A percentile compares a stretch with the other conserved stretches of the same genome.
Conservation (phyloP, 2,888 invertebrate genomes). For the Ornithoptera alexandrae region DNA sequence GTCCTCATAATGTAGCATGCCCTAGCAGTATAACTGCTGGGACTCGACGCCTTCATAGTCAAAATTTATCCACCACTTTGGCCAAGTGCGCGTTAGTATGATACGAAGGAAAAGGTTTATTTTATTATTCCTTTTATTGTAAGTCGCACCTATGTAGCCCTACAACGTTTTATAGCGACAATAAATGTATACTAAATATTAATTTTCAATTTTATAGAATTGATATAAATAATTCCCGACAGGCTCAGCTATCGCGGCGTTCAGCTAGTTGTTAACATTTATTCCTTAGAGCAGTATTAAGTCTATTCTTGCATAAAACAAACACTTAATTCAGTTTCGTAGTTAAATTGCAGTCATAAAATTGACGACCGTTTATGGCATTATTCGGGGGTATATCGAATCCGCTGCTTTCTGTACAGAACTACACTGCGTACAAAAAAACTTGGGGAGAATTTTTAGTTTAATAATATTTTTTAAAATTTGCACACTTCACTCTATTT, state of each 20-base stretch:
- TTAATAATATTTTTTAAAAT: background rate
- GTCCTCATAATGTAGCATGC: no score
- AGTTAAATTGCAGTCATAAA: slow-evolving; percentile 75
- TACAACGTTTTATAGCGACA: no score
- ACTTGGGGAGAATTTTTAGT: slow-evolving; percentile 17
- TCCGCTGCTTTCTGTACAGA: slow-evolving; percentile 58
- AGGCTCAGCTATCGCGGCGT: background rate
- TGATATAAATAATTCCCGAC: background rate
- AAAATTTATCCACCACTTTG: no score
- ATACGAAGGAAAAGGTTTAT: no score
- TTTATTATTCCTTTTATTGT: no score
- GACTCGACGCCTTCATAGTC: no score
- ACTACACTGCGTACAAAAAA: slow-evolving; percentile 57
- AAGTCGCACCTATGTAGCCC: no score
- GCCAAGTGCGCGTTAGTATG: no score
- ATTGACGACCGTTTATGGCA: slow-evolving; percentile 74
- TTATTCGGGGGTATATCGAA: slow-evolving; percentile 77
- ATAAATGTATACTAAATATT: no score
- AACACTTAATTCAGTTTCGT: slow-evolving; percentile 67
- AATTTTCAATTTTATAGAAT: background rate
- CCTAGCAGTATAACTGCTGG: no score
- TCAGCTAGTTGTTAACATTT: slow-evolving; percentile 23
- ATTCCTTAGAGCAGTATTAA: slow-evolving; percentile 31
- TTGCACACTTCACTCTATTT: background rate
- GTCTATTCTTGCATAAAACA: slow-evolving; percentile 71